Evolutionary conservation across 2,113 vertebrate species (phyloP).

Genomic region (Caretta caretta): DNA sequence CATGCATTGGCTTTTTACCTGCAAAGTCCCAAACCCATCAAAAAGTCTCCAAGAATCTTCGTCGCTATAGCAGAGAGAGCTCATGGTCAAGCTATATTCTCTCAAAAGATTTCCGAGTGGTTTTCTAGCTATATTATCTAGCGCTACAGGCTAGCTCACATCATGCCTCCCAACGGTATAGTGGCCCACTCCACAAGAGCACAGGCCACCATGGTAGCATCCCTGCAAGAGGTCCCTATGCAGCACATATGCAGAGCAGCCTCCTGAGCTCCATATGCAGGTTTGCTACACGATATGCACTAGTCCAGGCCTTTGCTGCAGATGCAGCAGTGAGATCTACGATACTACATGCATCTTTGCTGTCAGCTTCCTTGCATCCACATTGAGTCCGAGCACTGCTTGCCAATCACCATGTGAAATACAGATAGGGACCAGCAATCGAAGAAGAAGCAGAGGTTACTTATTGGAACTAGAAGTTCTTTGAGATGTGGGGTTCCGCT

Average conservation of each 20-base stretch:
- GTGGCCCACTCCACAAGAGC: background rate
- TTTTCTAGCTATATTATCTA: background rate
- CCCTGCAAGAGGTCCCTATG: background rate
- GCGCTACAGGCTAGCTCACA: too few species aligned
- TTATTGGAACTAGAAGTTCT: background rate
- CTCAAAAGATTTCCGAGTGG: background rate
- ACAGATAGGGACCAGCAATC: background rate
- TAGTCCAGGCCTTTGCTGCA: background rate
- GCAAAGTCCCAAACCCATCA: too few species aligned
- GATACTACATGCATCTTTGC: background rate
- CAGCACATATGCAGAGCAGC: background rate
- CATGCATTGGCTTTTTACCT: too few species aligned
- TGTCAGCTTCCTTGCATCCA: background rate
- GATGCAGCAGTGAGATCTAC: background rate
- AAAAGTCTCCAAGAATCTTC: too few species aligned
- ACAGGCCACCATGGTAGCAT: background rate
- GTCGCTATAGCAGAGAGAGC: too few species aligned
- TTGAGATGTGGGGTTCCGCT: background rate
- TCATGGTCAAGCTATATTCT: background rate
- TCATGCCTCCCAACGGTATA: too few species aligned
- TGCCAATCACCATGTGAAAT: background rate
- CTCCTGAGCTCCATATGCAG: background rate
- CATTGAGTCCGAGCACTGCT: background rate
- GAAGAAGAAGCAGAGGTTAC: background rate
- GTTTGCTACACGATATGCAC: background rate